Evolutionary conservation across 92 coral and sea anemone species (phyloP).

Genomic region (Virgularia gustaviana): DNA sequence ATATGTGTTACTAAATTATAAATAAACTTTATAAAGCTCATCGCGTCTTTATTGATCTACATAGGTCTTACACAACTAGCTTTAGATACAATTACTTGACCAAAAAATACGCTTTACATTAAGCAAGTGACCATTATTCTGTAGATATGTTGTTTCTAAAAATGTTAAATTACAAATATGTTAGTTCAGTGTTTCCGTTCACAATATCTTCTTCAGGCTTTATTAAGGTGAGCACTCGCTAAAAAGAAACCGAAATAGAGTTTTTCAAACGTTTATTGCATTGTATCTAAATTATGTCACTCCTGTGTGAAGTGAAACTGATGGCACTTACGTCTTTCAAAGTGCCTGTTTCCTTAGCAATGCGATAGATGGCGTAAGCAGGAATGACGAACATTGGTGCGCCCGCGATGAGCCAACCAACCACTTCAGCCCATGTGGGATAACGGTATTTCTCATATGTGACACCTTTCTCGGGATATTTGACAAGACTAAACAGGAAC

Average conservation of each 20-base stretch:
- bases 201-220: constrained; percentile 38
- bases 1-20: not conserved
- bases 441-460: constrained; percentile 66
- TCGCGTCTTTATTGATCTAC: not conserved
- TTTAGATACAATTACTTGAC: too few relatives aligned
- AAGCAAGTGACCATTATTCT: too few relatives aligned
- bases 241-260: constrained; percentile 1
- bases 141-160: too few relatives aligned
- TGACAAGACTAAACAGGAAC: constrained; percentile 67
- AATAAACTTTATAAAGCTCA: not conserved
- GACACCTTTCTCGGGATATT: constrained; percentile 56
- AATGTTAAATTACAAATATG: too few relatives aligned
- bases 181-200: not conserved
- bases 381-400: constrained; percentile 69
- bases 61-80: too few relatives aligned
- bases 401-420: constrained; percentile 77
- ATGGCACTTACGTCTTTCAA: constrained; percentile 27
- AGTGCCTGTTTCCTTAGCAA: constrained; percentile 40
- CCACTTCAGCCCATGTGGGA: constrained; percentile 70
- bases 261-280: too few relatives aligned
- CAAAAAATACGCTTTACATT: too few relatives aligned
- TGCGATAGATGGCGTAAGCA: constrained; percentile 53
- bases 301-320: not conserved
- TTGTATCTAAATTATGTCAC: not conserved
- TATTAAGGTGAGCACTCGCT: constrained; percentile 45